Conservation (phyloP, 2,797 vertebrate species). For the Furcifer pardalis region DNA sequence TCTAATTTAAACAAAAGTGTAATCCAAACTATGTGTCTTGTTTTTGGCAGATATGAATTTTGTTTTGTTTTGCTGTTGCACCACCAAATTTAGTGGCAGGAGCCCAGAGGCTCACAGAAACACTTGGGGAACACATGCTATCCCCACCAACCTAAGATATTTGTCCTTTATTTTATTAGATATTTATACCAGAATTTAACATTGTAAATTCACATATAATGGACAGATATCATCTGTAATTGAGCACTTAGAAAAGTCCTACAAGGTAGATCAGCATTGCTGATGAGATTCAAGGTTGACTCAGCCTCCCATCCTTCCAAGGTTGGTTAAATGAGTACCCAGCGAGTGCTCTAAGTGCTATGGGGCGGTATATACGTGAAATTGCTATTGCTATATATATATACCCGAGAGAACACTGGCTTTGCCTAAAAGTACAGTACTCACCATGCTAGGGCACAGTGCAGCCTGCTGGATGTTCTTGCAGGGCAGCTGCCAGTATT, state of each 20-base stretch:
- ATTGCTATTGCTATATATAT: neutral
- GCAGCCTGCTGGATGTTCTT: no score
- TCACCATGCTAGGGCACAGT: no score
- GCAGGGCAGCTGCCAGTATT: no score
- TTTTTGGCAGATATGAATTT: neutral
- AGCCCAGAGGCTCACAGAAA: neutral
- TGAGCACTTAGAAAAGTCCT: neutral
- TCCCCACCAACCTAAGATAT: neutral
- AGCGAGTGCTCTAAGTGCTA: no score
- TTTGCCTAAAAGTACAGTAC: neutral
- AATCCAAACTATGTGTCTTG: no score
- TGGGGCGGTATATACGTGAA: no score
- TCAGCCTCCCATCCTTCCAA: no score
- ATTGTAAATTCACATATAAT: neutral
- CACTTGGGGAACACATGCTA: neutral
- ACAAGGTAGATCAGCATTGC: neutral
- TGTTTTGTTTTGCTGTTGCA: neutral
- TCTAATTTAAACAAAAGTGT: neutral
- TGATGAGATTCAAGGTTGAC: no score
- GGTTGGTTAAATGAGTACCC: no score
- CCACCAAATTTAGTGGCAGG: neutral
- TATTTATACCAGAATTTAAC: neutral
- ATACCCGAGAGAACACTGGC: neutral
- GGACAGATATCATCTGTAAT: neutral
- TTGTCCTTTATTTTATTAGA: neutral